These are phyloP conservation scores for Dysdera silvatica DNA, from an alignment of 1,140 invertebrate species.

Conservation along the genomic window DNA sequence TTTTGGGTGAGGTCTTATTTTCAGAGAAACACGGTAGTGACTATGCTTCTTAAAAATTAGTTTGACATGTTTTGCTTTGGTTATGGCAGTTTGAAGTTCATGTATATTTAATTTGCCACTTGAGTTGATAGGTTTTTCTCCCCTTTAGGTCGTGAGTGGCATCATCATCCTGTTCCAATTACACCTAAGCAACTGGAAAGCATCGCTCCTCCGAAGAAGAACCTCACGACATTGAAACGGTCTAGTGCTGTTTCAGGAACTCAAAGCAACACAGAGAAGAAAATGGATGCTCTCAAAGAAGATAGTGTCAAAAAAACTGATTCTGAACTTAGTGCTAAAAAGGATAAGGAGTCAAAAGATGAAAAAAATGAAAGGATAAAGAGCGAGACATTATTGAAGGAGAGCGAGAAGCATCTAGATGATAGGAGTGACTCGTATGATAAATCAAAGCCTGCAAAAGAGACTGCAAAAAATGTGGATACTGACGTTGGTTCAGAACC, in stretches of 20 bases:
- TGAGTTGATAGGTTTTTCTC: not conserved
- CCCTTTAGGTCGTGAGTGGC: conserved; percentile 15
- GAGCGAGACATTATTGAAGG: conserved; percentile 13
- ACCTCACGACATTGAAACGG: conserved; percentile 43
- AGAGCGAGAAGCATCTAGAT: conserved; percentile 11
- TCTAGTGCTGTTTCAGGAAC: conserved; percentile 40
- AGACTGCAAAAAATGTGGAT: conserved; percentile 20
- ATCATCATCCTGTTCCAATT: conserved; percentile 41
- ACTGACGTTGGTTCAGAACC: not conserved
- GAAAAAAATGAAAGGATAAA: conserved; percentile 28
- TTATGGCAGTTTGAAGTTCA: not conserved
- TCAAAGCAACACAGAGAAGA: conserved; percentile 37
- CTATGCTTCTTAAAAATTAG: too few species aligned
- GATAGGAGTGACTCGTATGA: conserved; percentile 20
- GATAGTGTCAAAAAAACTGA: conserved; percentile 17
- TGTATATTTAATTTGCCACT: too few species aligned
- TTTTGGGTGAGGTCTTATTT: too few species aligned
- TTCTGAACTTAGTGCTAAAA: conserved; percentile 12
- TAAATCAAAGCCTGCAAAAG: conserved; percentile 14
- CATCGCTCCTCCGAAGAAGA: conserved; percentile 39
- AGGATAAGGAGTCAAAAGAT: conserved; percentile 32
- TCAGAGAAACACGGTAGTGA: too few species aligned
- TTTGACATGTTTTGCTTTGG: not conserved
- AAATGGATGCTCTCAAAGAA: conserved; percentile 41
- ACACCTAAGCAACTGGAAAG: conserved; percentile 43